Evolutionary conservation across 2,888 invertebrate species (phyloP), one percentile per base, ranked within the genome.

Genomic region (Rutpela maculata): DNA sequence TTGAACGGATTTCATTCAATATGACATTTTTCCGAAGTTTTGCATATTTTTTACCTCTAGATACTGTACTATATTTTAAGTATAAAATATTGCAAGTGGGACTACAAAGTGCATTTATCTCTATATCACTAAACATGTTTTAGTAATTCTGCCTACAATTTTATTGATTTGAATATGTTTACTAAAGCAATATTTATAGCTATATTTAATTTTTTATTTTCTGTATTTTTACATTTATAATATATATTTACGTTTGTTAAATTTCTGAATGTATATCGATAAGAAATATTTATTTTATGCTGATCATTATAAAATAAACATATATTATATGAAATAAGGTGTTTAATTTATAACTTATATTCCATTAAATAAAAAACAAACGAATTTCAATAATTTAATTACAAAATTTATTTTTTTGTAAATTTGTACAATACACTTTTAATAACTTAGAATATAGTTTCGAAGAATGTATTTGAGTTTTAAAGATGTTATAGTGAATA

Each of bases 371-470:
- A 50, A 50, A 50, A n/a, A n/a, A 10, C n/a, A n/a, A 50, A n/a
- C 6, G 4, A 50, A 15, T 50, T 11, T 15, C 9, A 12, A 50
- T 50, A 1, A 50, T 50, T 50, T 60, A 31, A 60, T 60, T 12
- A 60, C 4, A 60, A 60, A 26, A 60, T 60, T 31, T 60, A 26
- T 26, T 60, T 26, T n/a, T 60, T 12, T 5, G 11, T 1, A 60
- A 60, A 60, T 60, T 60, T 60, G 60, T 60, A 60, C 60, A 35
- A 63, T 63, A 63, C 35, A 63, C 17, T 17, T 62, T 17, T 35
- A 63, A 9, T 35, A 35, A 35, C 31, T 35, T 26, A 26, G 9
- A 63, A 10, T 12, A 26, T 15, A 62, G 22, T 62, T 11, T 12
- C 11, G n/a, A 62, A 4, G n/a, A 62, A 22, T 22, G 12, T 26